These are phyloP conservation scores for Zophobas morio DNA, from an alignment of 1,140 invertebrate genomes.

Conservation along the genomic window DNA sequence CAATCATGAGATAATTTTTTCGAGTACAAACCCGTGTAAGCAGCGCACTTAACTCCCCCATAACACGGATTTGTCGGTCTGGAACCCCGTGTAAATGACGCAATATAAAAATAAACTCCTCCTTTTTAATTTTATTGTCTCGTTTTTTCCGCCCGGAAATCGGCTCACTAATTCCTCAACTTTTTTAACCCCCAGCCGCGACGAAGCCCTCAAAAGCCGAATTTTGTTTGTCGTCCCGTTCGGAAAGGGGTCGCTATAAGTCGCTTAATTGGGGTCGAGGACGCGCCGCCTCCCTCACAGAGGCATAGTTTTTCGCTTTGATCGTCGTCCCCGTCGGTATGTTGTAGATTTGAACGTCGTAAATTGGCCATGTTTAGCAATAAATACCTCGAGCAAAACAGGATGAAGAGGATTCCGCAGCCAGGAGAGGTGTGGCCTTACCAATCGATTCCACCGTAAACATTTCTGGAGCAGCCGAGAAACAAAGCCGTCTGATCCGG, in stretches of 20 bases:
- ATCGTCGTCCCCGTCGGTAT: not conserved
- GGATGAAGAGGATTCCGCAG: constrained; percentile 39
- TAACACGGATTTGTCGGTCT: no score
- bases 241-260: not conserved
- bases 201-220: not conserved
- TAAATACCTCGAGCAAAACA: constrained; percentile 17
- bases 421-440: constrained; percentile 41
- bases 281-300: not conserved
- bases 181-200: not conserved
- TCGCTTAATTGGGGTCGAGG: not conserved
- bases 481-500: constrained; percentile 41
- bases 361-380: constrained; percentile 42
- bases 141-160: no score
- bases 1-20: no score
- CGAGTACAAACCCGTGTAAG: no score
- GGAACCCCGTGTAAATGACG: no score
- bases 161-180: no score
- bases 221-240: not conserved
- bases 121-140: no score
- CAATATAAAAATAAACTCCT: no score
- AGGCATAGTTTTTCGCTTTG: not conserved
- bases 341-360: constrained; percentile 7
- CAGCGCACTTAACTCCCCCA: no score
- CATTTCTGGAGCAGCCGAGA: constrained; percentile 43
- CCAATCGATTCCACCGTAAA: constrained; percentile 45